A percentile compares a stretch with the other conserved stretches of the same genome.
These are phyloP conservation scores for Glaucomys volans DNA, from an alignment of 2,113 vertebrate genomes.

Conservation along the genomic window DNA sequence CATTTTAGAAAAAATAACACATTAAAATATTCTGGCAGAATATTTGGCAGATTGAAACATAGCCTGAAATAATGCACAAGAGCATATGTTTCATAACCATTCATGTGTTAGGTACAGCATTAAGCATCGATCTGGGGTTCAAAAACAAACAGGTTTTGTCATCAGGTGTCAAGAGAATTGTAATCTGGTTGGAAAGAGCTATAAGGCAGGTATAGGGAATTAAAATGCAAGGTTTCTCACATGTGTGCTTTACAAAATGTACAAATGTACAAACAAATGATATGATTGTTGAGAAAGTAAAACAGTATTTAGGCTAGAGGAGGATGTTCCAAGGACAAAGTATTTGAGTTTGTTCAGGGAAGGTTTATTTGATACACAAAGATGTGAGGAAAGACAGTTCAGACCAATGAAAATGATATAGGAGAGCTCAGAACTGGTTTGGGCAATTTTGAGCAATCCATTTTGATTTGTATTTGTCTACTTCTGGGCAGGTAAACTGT, in stretches of 20 bases:
- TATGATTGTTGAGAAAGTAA: neutral
- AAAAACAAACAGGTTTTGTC: neutral
- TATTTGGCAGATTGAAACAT: slow-evolving; percentile 35
- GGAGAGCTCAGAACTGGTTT: neutral
- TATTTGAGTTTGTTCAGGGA: neutral
- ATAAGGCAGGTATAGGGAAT: neutral
- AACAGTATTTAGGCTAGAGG: neutral
- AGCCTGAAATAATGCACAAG: neutral
- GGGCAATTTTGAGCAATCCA: neutral
- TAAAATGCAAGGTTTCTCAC: neutral
- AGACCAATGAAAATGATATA: neutral
- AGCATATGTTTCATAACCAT: neutral
- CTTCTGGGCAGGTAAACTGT: neutral
- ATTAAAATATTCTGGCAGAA: slow-evolving; percentile 26
- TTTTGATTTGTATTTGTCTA: neutral
- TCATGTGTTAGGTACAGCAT: neutral
- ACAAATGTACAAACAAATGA: neutral
- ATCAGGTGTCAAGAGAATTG: slow-evolving; percentile 20
- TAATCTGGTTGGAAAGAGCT: neutral
- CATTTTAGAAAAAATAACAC: neutral
- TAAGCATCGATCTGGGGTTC: neutral
- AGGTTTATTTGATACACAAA: neutral
- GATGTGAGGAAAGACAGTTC: neutral
- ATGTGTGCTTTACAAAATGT: neutral
- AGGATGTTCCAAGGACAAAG: neutral